These are phyloP conservation scores for Pristis pectinata DNA, from an alignment of 2,797 vertebrate genomes.

Conservation along the genomic window DNA sequence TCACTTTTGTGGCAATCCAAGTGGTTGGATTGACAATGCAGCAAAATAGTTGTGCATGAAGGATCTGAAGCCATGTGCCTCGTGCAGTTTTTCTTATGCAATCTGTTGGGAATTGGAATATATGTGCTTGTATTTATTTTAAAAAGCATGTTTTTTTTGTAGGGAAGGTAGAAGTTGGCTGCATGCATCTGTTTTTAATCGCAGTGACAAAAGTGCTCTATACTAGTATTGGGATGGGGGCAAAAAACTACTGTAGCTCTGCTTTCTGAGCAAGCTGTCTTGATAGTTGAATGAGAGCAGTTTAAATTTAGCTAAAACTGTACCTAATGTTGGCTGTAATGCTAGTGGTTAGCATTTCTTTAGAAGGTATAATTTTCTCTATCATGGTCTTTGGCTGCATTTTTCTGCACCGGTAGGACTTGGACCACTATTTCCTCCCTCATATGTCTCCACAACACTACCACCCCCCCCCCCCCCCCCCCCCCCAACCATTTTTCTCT, in stretches of 20 bases:
- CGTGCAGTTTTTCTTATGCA: background rate
- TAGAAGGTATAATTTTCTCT: too few relatives aligned
- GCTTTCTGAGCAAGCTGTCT: background rate
- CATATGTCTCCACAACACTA: background rate
- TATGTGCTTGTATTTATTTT: background rate
- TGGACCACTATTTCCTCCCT: background rate
- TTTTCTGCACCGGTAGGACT: background rate
- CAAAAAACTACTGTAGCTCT: background rate
- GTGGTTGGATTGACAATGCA: background rate
- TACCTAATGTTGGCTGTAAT: too few relatives aligned
- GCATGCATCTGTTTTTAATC: background rate
- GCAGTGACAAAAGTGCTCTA: background rate
- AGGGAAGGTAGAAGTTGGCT: background rate
- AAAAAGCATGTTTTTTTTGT: background rate
- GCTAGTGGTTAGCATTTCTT: too few relatives aligned
- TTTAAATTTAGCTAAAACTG: too few relatives aligned
- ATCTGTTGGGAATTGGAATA: background rate
- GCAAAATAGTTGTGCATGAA: background rate
- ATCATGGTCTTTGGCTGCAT: too few relatives aligned
- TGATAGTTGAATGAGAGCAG: too few relatives aligned
- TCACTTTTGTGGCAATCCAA: background rate
- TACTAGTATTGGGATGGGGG: background rate
- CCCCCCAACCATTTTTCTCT: too few relatives aligned
- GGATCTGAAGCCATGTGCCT: background rate
- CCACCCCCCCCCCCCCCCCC: too few relatives aligned